Conservation (phyloP, 2,797 vertebrate species). For the Ptychobarbus kaznakovi region DNA sequence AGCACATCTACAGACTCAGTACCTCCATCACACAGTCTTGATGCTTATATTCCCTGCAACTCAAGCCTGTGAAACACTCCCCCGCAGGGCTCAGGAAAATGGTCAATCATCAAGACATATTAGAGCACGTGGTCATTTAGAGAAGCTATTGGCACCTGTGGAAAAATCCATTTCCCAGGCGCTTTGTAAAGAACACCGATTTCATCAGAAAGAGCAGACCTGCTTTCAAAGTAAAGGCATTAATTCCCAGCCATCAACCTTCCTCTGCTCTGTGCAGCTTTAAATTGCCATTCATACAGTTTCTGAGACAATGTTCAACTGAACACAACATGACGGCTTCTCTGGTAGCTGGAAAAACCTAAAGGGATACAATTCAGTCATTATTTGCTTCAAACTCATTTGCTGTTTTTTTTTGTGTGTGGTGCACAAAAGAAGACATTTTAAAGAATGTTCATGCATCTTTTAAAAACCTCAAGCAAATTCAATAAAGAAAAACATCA, state of each 20-base stretch:
- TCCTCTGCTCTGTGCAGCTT: conserved; percentile 27
- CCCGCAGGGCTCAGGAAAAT: not conserved
- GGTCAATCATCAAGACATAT: conserved; percentile 53
- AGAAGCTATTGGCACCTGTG: conserved; percentile 43
- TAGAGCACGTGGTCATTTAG: conserved; percentile 21
- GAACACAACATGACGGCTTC: conserved; percentile 51
- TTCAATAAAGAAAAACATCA: not conserved
- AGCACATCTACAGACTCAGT: not conserved
- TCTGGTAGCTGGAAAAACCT: not conserved
- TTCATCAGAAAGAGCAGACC: conserved; percentile 48
- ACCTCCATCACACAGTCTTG: not conserved
- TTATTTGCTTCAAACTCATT: not conserved
- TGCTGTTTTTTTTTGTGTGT: not conserved
- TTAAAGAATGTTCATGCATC: not conserved
- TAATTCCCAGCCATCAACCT: conserved; percentile 44
- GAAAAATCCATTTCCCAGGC: conserved; percentile 54
- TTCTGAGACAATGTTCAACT: conserved; percentile 34
- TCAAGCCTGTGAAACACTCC: conserved; percentile 22
- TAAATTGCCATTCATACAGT: conserved; percentile 51
- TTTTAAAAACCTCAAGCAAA: not conserved
- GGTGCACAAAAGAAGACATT: not conserved
- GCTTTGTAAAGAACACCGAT: conserved; percentile 43
- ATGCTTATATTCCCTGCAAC: conserved; percentile 34
- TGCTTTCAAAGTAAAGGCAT: conserved; percentile 52
- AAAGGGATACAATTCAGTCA: not conserved